Evolutionary conservation across 2,113 vertebrate species (phyloP).

Genomic region (Callithrix jacchus): DNA sequence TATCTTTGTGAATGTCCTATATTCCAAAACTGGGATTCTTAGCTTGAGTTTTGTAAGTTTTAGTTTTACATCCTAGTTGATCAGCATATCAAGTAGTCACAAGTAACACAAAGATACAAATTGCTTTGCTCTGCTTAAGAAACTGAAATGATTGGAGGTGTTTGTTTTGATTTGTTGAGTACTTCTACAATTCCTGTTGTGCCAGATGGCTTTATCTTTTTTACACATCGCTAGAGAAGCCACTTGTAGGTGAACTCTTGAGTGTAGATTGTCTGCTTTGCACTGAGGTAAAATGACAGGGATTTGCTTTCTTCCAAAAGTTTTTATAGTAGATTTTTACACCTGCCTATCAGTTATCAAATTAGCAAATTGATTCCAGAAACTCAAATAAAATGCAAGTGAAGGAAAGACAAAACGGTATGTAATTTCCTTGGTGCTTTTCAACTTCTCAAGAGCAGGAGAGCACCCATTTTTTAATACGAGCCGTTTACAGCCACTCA

Average conservation of each 20-base stretch:
- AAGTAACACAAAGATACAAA: neutral
- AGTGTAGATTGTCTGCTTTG: neutral
- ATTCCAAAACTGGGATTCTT: neutral
- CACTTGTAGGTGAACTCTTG: neutral
- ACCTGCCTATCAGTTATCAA: slow-evolving; percentile 1
- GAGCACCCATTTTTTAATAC: slow-evolving; percentile 81
- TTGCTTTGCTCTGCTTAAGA: neutral
- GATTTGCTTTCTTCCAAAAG: neutral
- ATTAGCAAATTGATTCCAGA: slow-evolving; percentile 45
- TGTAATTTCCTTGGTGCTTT: slow-evolving; percentile 71
- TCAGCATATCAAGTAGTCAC: neutral
- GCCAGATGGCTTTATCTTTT: neutral
- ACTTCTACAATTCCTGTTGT: neutral
- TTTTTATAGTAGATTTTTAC: slow-evolving; percentile 46
- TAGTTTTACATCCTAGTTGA: neutral
- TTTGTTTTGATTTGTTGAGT: neutral
- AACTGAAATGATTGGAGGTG: neutral
- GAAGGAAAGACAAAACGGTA: slow-evolving; percentile 41
- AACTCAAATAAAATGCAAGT: slow-evolving; percentile 24
- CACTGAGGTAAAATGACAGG: neutral
- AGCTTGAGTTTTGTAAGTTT: neutral
- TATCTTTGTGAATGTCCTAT: neutral
- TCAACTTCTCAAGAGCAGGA: slow-evolving; percentile 37
- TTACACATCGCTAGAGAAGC: neutral
- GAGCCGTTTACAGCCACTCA: slow-evolving; percentile 82